Percentiles rank a stretch among this genome's conserved stretches.
phyloP scores from a whole-genome alignment of 2,797 vertebrate genomes.

The Otolemur crassicaudatus region DNA sequence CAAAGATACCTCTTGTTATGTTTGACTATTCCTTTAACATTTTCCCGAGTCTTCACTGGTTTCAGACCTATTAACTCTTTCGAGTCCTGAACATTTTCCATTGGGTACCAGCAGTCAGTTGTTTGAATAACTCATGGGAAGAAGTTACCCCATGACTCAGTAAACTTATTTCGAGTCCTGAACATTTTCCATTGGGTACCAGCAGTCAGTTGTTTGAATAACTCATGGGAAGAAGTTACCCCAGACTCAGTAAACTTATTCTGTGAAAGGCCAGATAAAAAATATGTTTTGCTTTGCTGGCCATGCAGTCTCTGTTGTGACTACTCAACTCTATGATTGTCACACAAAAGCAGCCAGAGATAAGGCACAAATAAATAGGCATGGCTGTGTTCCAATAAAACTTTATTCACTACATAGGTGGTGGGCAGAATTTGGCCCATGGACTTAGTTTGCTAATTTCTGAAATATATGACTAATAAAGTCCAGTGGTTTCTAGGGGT shows the following conservation, averaged over 20 bases:
- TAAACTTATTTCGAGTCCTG: not conserved
- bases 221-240: not conserved
- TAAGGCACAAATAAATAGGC: not conserved
- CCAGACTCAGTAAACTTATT: not conserved
- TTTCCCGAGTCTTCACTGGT: not conserved
- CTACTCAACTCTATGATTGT: not conserved
- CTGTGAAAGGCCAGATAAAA: not conserved
- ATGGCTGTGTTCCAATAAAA: not conserved
- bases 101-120: not conserved
- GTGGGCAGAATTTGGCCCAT: not conserved
- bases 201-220: not conserved
- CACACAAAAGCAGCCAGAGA: not conserved
- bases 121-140: not conserved
- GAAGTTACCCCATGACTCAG: not conserved
- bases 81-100: not conserved
- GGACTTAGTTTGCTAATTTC: not conserved
- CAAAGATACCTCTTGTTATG: not conserved
- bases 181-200: not conserved
- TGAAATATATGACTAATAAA: not conserved
- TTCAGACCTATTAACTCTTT: not conserved
- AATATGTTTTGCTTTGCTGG: not conserved
- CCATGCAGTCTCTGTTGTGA: not conserved
- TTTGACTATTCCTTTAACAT: slow-evolving; percentile 18
- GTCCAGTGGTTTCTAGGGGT: not conserved
- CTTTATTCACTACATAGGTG: not conserved